Percentiles rank a stretch among this genome's conserved stretches.
These are phyloP conservation scores for Rhinophrynus dorsalis DNA, from an alignment of 2,797 vertebrate genomes.

Conservation along the genomic window DNA sequence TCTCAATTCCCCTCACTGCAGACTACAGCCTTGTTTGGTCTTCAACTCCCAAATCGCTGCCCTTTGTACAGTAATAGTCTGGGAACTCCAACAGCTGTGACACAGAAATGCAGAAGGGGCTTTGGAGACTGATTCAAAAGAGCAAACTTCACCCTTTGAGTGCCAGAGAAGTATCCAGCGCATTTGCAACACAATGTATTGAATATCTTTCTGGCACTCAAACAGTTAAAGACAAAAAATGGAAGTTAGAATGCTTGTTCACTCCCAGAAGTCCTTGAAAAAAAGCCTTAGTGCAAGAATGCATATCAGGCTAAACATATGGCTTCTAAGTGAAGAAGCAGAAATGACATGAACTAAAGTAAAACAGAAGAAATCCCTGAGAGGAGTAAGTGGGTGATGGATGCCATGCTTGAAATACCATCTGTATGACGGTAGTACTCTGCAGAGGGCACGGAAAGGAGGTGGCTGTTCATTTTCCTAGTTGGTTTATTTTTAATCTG, in stretches of 20 bases:
- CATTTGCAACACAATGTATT: too few species aligned
- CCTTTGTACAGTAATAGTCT: background rate
- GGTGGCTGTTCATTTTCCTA: background rate
- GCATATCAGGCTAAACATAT: too few species aligned
- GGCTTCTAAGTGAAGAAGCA: too few species aligned
- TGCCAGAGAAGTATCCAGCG: too few species aligned
- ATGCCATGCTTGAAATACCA: background rate
- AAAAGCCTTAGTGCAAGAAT: too few species aligned
- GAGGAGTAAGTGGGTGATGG: too few species aligned
- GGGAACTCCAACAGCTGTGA: background rate
- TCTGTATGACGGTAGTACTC: background rate
- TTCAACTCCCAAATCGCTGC: background rate
- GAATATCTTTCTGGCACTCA: too few species aligned
- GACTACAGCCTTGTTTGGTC: conserved; percentile 11
- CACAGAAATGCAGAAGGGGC: background rate
- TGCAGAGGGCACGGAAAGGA: background rate
- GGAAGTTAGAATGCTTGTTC: background rate
- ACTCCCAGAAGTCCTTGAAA: background rate
- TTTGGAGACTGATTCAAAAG: background rate
- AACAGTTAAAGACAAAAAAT: too few species aligned
- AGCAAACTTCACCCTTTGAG: background rate
- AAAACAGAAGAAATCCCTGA: too few species aligned
- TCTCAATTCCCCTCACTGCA: background rate
- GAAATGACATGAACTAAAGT: too few species aligned
- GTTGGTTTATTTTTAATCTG: conserved; percentile 10